A percentile compares a stretch with the other conserved stretches of the same genome.
Conservation (phyloP, 2,113 vertebrate genomes). For the Aspiorhynchus laticeps region DNA sequence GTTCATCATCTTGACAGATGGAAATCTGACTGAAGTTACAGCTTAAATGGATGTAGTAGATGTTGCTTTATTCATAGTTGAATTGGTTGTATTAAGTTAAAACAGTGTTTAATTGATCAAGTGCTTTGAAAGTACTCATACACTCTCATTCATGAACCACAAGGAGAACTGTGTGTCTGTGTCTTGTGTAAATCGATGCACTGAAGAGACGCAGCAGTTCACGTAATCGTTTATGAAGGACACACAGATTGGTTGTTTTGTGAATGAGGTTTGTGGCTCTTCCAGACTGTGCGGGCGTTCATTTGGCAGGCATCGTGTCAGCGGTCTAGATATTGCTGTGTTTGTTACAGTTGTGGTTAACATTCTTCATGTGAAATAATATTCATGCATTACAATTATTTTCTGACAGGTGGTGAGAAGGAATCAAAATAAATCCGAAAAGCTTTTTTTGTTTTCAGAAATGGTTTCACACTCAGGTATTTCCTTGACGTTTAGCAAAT, state of each 20-base stretch:
- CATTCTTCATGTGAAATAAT: background rate
- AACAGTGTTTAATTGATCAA: background rate
- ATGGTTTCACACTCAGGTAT: conserved; percentile 31
- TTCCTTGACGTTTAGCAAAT: conserved; percentile 13
- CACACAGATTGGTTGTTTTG: background rate
- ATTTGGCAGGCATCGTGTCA: background rate
- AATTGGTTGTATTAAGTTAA: background rate
- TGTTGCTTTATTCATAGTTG: background rate
- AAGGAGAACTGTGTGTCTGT: background rate
- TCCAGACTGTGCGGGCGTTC: no score
- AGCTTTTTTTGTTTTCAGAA: background rate
- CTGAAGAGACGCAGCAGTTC: background rate
- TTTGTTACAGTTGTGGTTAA: background rate
- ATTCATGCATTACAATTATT: background rate
- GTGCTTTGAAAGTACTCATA: no score
- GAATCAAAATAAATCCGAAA: background rate
- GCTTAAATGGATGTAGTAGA: background rate
- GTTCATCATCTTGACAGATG: background rate
- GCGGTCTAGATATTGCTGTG: conserved; percentile 2
- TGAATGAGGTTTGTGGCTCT: conserved; percentile 5
- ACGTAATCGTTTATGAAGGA: background rate
- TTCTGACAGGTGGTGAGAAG: background rate
- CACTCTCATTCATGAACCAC: background rate
- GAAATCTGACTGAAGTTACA: background rate
- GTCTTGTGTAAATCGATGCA: background rate